Percentiles rank a stretch among this genome's conserved stretches.
Conservation (phyloP, 2,113 vertebrate genomes). For the Callaeas wilsoni region DNA sequence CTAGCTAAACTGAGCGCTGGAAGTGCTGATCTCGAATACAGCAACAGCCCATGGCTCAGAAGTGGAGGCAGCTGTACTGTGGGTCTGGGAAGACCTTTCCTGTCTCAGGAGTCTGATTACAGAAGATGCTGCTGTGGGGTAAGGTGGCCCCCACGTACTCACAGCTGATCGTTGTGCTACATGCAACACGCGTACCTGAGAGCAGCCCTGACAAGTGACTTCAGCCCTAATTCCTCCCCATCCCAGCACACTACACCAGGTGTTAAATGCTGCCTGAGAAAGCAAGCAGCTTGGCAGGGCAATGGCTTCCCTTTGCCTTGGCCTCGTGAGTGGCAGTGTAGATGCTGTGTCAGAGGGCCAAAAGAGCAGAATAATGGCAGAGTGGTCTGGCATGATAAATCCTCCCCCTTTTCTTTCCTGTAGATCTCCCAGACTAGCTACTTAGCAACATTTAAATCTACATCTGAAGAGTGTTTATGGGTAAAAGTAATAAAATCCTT, state of each 20-base stretch:
- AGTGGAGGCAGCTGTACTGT: background rate
- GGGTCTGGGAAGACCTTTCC: background rate
- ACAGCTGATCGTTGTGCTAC: background rate
- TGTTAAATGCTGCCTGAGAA: background rate
- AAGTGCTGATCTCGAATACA: background rate
- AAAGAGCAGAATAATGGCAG: background rate
- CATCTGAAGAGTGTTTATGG: background rate
- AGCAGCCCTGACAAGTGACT: background rate
- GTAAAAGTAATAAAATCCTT: background rate
- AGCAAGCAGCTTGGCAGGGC: background rate
- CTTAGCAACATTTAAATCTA: background rate
- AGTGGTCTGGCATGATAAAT: background rate
- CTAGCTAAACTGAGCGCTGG: background rate
- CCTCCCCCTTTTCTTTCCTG: background rate
- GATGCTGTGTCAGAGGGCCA: rapidly evolving
- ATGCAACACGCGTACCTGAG: background rate
- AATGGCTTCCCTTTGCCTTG: background rate
- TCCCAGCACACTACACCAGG: background rate
- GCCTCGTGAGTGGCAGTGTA: background rate
- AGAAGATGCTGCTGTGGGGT: background rate
- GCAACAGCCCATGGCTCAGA: background rate
- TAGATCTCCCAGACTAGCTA: background rate
- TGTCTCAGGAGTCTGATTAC: background rate
- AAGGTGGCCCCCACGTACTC: background rate
- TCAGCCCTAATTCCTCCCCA: background rate